These are phyloP conservation scores for Hydrocynus forskahlii DNA, from an alignment of 2,797 vertebrate genomes.

Conservation along the genomic window DNA sequence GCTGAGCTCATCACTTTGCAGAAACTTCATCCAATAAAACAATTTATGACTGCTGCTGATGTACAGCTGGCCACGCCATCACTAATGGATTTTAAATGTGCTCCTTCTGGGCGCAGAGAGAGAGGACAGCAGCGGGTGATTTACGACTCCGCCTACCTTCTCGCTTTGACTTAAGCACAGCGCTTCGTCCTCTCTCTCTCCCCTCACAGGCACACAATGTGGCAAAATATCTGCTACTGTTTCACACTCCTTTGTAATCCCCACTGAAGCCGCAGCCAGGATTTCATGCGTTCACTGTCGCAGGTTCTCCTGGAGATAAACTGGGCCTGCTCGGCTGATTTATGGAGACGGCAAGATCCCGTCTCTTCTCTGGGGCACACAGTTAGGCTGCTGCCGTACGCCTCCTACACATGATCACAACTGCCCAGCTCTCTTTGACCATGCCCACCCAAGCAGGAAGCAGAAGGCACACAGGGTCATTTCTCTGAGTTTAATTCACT, in stretches of 20 bases:
- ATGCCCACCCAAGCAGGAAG: constrained; percentile 31
- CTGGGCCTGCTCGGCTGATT: constrained; percentile 15
- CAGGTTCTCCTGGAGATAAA: constrained; percentile 43
- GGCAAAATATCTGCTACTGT: constrained; percentile 44
- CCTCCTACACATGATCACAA: background rate
- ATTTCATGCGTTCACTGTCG: constrained; percentile 28
- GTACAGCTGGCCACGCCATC: constrained; percentile 77
- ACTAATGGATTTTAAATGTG: constrained; percentile 84
- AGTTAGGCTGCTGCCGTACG: background rate
- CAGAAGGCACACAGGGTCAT: background rate
- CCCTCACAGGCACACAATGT: constrained; percentile 14
- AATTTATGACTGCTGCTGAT: constrained; percentile 82
- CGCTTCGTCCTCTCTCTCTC: constrained; percentile 26
- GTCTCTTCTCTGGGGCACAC: constrained; percentile 16
- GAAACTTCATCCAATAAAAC: constrained; percentile 82
- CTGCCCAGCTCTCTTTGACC: background rate
- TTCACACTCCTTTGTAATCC: constrained; percentile 29
- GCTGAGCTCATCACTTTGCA: constrained; percentile 81
- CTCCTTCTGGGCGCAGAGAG: constrained; percentile 64
- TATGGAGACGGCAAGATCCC: constrained; percentile 28
- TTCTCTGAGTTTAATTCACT: background rate
- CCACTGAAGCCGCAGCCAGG: constrained; percentile 5
- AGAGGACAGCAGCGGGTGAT: constrained; percentile 42
- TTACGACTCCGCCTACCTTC: constrained; percentile 52
- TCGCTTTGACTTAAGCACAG: constrained; percentile 31